Evolutionary conservation across 1,140 invertebrate species (phyloP).

Genomic region (Drosophila erecta): DNA sequence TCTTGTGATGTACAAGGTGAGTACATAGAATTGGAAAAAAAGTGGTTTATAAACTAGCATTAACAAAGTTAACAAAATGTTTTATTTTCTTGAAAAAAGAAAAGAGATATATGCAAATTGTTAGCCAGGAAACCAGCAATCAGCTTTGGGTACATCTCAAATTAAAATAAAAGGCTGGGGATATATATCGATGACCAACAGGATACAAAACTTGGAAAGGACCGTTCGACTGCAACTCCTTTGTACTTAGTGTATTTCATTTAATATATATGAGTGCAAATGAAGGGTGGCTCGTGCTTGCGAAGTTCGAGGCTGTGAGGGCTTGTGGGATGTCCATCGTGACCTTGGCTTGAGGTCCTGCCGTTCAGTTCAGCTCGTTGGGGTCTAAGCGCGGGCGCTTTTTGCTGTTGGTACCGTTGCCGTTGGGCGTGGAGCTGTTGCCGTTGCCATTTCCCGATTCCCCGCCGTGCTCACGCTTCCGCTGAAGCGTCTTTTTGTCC

Average conservation of each 20-base stretch:
- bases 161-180: background rate
- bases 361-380: slow-evolving; percentile 64
- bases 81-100: background rate
- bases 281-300: slow-evolving; percentile 8
- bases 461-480: slow-evolving; percentile 85
- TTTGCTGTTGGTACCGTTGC: slow-evolving; percentile 64
- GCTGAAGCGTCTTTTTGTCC: slow-evolving; percentile 92
- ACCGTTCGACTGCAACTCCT: slow-evolving; percentile 16
- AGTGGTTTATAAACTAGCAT: background rate
- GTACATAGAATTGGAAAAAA: background rate
- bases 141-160: background rate
- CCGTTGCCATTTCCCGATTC: slow-evolving; percentile 42
- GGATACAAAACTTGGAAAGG: background rate
- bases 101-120: background rate
- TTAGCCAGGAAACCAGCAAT: background rate
- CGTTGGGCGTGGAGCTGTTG: slow-evolving; percentile 45
- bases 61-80: no score
- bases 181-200: background rate
- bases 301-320: slow-evolving; percentile 10
- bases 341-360: background rate
- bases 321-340: slow-evolving; percentile 5
- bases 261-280: slow-evolving; percentile 16
- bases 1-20: background rate
- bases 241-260: slow-evolving; percentile 17
- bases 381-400: slow-evolving; percentile 78